Evolutionary conservation across 2,113 vertebrate species (phyloP), one percentile per base, ranked within the genome.

Genomic region (Ranitomeya variabilis): DNA sequence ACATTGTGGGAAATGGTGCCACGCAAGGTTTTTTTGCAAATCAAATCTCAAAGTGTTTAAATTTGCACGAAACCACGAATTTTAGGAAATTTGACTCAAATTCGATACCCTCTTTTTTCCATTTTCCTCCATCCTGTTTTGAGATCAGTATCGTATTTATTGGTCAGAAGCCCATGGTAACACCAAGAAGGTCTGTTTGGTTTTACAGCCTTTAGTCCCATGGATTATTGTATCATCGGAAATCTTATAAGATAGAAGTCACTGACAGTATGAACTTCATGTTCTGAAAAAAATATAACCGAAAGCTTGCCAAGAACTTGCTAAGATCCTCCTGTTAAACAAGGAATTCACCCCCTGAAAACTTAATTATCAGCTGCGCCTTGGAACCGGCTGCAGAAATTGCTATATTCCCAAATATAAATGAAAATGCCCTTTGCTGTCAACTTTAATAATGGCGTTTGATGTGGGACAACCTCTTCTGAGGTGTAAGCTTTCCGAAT

Each of bases 391-490:
- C 83, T 89, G 86, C 69, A 74, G 21, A 51, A 90, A 90, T 51
- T 87, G 60, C 81, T 91, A 84, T 86, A 51, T 86, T 93, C 92
- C 69, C 80, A 83, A 89, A 90, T 86, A 71, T 79, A 90, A 90
- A 89, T 86, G 80, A 91, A 92, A 94, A 91, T 80, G 3, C 0
- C 88, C 89, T 88, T 91, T 92, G 19, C 31, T 93, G 64, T 91
- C 88, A 91, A 74, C 73, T 87, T 90, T 89, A 86, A 85, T 91
- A 91, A 90, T 15, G 18, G 23, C 54, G 54, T 89, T 90, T 88
- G 83, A 89, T 62, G 37, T 66, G 82, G 87, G 87, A 85, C 55
- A 74, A 89, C 55, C 12, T 54, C 7, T 87, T 88, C 87, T n/a
- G 16, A 85, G 80, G 45, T 71, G 12, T 37, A 87, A 59, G 85